phyloP scores from a whole-genome alignment of 2,113 vertebrate species.

The Terrapene triunguis region DNA sequence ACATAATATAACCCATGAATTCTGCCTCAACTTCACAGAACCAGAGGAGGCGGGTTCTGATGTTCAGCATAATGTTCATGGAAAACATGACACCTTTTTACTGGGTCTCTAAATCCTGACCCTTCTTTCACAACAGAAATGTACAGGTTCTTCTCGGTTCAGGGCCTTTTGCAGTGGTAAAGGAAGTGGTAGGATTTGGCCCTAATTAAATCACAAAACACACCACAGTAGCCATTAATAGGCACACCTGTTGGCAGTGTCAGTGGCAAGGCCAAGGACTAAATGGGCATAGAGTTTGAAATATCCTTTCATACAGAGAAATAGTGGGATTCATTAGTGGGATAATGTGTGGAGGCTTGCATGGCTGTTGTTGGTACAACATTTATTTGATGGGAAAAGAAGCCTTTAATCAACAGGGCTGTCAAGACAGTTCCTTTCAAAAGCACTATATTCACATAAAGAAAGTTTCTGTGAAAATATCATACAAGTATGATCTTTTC shows the following conservation, averaged over 20 bases:
- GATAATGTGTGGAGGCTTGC: too few relatives aligned
- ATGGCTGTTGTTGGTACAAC: too few relatives aligned
- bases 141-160: neutral
- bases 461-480: too few relatives aligned
- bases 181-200: neutral
- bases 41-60: neutral
- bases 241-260: accelerated
- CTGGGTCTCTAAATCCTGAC: too few relatives aligned
- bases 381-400: too few relatives aligned
- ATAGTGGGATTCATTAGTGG: neutral
- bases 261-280: constrained; percentile 54
- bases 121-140: too few relatives aligned
- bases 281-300: constrained; percentile 57
- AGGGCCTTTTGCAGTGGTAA: neutral
- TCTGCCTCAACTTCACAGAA: neutral
- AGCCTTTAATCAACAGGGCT: too few relatives aligned
- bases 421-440: too few relatives aligned
- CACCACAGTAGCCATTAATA: neutral
- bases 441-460: too few relatives aligned
- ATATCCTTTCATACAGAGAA: constrained; percentile 34
- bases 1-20: neutral
- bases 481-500: too few relatives aligned
- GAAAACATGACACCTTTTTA: neutral
- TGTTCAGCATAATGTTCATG: neutral
- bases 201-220: constrained; percentile 24